Conservation (phyloP, 2,888 invertebrate species). For the Gymnosoma rotundatum region DNA sequence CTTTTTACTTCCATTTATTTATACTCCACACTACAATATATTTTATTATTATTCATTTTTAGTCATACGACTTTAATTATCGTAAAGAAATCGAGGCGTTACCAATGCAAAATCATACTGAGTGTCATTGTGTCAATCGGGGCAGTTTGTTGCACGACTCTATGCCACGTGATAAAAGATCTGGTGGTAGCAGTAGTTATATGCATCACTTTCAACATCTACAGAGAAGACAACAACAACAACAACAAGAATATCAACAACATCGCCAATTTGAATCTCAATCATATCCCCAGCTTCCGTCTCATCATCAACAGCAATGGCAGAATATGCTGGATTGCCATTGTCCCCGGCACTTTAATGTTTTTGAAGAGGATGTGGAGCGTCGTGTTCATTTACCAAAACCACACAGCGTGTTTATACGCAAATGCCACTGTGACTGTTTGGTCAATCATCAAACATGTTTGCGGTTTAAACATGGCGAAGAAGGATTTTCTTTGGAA, state of each 20-base stretch:
- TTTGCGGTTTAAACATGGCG: slow-evolving; percentile 85
- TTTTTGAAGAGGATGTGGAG: slow-evolving; percentile 77
- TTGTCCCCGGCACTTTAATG: slow-evolving; percentile 81
- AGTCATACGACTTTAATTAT: slow-evolving; percentile 68
- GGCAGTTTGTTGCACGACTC: slow-evolving; percentile 65
- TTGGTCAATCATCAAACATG: slow-evolving; percentile 84
- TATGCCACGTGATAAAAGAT: slow-evolving; percentile 66
- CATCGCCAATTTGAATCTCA: slow-evolving; percentile 8
- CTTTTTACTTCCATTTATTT: slow-evolving; percentile 10
- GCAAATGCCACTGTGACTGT: slow-evolving; percentile 86
- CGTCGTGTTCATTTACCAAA: slow-evolving; percentile 61
- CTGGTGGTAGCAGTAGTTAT: slow-evolving; percentile 51
- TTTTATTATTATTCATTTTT: slow-evolving; percentile 38
- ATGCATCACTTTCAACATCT: slow-evolving; percentile 51
- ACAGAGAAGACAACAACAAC: slow-evolving; percentile 39
- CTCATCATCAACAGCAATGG: slow-evolving; percentile 45
- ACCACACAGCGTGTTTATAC: slow-evolving; percentile 61
- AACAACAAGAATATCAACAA: slow-evolving; percentile 16
- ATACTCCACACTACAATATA: neutral
- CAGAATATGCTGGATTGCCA: slow-evolving; percentile 63
- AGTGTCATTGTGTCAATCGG: slow-evolving; percentile 78
- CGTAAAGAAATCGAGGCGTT: slow-evolving; percentile 71
- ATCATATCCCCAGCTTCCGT: neutral
- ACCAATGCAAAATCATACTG: slow-evolving; percentile 79
- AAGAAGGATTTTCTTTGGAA: slow-evolving; percentile 85